Conservation (phyloP, 2,888 invertebrate genomes). For the Cordilura impudica region DNA sequence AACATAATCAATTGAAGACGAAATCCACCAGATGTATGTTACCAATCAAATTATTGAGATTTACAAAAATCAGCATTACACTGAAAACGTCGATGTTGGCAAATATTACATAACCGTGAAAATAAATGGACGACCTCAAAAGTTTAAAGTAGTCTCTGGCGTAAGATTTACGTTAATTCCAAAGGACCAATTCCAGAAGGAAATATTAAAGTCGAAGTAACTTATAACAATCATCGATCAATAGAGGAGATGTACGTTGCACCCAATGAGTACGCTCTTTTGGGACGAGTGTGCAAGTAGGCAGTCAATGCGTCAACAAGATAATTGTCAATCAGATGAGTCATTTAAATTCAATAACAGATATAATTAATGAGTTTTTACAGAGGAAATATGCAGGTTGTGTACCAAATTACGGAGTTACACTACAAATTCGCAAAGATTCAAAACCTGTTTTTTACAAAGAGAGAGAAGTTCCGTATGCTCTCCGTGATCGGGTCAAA, state of each 20-base stretch:
- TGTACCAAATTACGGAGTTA: conserved; percentile 19
- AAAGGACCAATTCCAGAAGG: not conserved
- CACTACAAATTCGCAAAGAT: conserved; percentile 32
- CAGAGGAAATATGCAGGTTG: conserved; percentile 38
- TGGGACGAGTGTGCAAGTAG: no score
- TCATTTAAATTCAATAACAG: conserved; percentile 4
- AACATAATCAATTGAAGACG: not conserved
- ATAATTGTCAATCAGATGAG: not conserved
- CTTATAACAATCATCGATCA: no score
- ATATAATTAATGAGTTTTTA: conserved; percentile 38
- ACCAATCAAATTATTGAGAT: conserved; percentile 9
- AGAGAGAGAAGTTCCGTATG: conserved; percentile 49
- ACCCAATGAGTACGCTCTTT: no score
- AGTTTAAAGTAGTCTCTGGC: no score
- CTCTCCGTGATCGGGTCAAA: conserved; percentile 23
- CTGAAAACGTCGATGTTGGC: not conserved
- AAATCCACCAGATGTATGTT: conserved; percentile 6
- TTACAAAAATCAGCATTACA: not conserved
- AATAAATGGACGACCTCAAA: no score
- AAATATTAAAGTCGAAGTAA: no score
- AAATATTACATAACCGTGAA: not conserved
- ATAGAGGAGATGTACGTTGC: no score
- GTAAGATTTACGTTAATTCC: conserved; percentile 12
- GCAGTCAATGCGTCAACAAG: no score
- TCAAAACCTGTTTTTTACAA: conserved; percentile 38